These are phyloP conservation scores for Mamestra configurata DNA, from an alignment of 1,140 invertebrate species.

Conservation along the genomic window DNA sequence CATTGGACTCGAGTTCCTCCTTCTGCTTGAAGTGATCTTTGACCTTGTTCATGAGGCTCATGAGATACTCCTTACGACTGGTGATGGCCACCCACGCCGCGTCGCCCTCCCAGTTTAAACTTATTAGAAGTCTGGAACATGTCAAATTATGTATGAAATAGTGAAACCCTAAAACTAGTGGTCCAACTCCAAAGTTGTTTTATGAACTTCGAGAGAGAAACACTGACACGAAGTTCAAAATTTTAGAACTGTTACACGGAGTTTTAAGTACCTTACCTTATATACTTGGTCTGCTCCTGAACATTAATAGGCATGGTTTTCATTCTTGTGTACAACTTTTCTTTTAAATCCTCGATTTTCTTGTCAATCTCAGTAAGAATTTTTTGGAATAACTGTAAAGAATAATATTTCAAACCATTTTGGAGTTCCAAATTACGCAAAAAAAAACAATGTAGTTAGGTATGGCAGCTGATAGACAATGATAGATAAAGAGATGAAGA, in stretches of 20 bases:
- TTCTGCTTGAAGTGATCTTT: constrained; percentile 88
- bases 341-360: constrained; percentile 94
- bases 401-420: background rate
- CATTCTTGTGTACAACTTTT: constrained; percentile 94
- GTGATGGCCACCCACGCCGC: constrained; percentile 97
- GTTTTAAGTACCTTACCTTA: constrained; percentile 69
- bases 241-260: too few relatives aligned
- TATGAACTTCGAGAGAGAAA: too few relatives aligned
- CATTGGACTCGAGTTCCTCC: constrained; percentile 86
- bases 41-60: constrained; percentile 90
- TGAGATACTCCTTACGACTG: constrained; percentile 93
- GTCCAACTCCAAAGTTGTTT: too few relatives aligned
- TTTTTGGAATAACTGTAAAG: constrained; percentile 92
- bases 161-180: background rate
- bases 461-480: too few relatives aligned
- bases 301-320: constrained; percentile 96
- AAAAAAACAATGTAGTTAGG: too few relatives aligned
- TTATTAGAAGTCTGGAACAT: constrained; percentile 90
- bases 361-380: constrained; percentile 97
- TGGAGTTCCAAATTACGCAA: too few relatives aligned
- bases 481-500: too few relatives aligned
- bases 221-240: too few relatives aligned
- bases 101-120: constrained; percentile 93
- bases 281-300: constrained; percentile 96
- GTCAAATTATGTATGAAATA: background rate